Evolutionary conservation across 2,797 vertebrate genomes (phyloP).

Genomic region (Hephaestus fuliginosus): DNA sequence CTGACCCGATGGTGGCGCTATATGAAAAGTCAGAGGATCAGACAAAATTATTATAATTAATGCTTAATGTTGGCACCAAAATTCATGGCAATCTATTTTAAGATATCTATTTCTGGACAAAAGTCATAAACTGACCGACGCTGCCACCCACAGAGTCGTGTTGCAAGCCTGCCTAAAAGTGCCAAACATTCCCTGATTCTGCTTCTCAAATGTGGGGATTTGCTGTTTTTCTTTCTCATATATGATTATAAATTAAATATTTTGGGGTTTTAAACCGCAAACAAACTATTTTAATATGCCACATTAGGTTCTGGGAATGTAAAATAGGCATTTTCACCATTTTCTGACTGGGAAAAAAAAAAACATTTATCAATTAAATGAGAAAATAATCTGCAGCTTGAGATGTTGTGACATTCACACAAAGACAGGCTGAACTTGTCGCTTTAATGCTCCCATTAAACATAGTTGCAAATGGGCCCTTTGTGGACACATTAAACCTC

Average conservation of each 20-base stretch:
- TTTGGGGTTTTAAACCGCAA: not conserved
- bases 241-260: not conserved
- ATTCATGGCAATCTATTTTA: not conserved
- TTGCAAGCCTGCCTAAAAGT: too few species aligned
- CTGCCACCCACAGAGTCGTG: not conserved
- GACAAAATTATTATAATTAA: not conserved
- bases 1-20: not conserved
- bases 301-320: not conserved
- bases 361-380: not conserved
- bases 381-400: conserved; percentile 3
- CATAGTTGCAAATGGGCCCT: not conserved
- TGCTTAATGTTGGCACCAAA: not conserved
- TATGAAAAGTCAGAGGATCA: not conserved
- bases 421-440: not conserved
- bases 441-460: conserved; percentile 14
- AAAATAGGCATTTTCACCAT: not conserved
- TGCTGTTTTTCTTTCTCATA: not conserved
- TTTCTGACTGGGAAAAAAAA: not conserved
- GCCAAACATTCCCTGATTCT: not conserved
- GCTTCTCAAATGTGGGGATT: not conserved
- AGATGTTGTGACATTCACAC: not conserved
- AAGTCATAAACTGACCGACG: not conserved
- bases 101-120: not conserved
- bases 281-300: not conserved
- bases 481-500: conserved; percentile 29